Evolutionary conservation across 2,888 invertebrate species (phyloP).

Genomic region (Drosophila cognata): DNA sequence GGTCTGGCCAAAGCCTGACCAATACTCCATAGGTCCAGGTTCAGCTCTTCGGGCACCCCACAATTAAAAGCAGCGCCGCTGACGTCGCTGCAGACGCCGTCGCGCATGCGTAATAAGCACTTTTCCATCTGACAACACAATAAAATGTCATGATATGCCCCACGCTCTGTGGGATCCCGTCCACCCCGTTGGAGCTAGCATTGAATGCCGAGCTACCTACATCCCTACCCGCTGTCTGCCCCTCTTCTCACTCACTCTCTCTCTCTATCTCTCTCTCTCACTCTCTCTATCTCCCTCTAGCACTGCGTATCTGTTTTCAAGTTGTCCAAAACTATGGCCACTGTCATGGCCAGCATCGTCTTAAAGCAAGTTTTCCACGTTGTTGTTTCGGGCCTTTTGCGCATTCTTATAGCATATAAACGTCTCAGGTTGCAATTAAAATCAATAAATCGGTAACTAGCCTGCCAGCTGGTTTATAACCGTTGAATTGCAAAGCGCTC

Average conservation of each 20-base stretch:
- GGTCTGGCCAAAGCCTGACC: constrained; percentile 5
- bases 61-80: constrained; percentile 68
- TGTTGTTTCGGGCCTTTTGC: constrained; percentile 65
- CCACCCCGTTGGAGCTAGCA: constrained; percentile 23
- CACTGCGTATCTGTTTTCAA: constrained; percentile 60
- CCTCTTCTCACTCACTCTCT: background rate
- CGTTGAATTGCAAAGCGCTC: constrained; percentile 51
- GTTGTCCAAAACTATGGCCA: constrained; percentile 71
- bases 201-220: constrained; percentile 23
- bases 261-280: background rate
- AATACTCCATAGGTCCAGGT: constrained; percentile 39
- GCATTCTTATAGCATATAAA: constrained; percentile 81
- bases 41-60: constrained; percentile 57
- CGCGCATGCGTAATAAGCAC: constrained; percentile 84
- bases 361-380: constrained; percentile 26
- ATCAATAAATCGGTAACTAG: constrained; percentile 80
- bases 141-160: constrained; percentile 85
- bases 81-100: constrained; percentile 57
- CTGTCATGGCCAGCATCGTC: constrained; percentile 49
- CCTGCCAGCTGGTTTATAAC: constrained; percentile 80
- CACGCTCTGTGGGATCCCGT: constrained; percentile 74
- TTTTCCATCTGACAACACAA: constrained; percentile 84
- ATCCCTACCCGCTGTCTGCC: background rate
- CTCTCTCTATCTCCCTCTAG: background rate
- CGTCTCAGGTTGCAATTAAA: constrained; percentile 84